Evolutionary conservation across 1,140 invertebrate genomes (phyloP).

Genomic region (Monomorium pharaonis): DNA sequence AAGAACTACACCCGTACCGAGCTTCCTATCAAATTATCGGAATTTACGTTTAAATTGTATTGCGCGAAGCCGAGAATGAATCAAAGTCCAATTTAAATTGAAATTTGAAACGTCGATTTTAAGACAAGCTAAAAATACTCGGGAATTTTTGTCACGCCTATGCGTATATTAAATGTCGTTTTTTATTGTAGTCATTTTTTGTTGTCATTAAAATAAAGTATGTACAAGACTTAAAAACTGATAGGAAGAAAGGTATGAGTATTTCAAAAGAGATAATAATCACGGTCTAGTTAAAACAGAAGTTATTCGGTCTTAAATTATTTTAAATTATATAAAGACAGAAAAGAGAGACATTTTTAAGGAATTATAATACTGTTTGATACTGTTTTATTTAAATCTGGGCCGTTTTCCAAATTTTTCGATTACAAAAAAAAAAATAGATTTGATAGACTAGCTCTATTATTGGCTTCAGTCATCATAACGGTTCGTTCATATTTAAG

Average conservation of each 20-base stretch:
- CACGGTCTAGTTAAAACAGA: neutral
- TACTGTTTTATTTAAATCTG: neutral
- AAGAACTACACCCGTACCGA: neutral
- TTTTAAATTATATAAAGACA: neutral
- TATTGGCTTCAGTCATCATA: neutral
- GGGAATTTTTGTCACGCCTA: neutral
- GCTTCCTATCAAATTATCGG: no score
- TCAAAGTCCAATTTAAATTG: neutral
- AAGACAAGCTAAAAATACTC: neutral
- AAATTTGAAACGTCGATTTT: neutral
- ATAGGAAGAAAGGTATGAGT: neutral
- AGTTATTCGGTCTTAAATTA: neutral
- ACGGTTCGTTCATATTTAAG: conserved; percentile 6
- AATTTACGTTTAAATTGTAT: neutral
- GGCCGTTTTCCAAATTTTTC: neutral
- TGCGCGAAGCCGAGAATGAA: neutral
- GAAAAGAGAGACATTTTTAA: neutral
- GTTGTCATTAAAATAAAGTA: neutral
- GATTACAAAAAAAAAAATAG: neutral
- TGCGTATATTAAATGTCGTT: neutral
- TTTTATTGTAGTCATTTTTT: neutral
- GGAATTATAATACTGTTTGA: neutral
- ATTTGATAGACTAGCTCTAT: neutral
- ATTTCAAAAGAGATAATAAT: neutral
- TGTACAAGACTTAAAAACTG: neutral